Percentiles rank a stretch among this genome's conserved stretches.
These are phyloP conservation scores for Neuroterus valhalla DNA, from an alignment of 1,140 invertebrate species.

Conservation along the genomic window DNA sequence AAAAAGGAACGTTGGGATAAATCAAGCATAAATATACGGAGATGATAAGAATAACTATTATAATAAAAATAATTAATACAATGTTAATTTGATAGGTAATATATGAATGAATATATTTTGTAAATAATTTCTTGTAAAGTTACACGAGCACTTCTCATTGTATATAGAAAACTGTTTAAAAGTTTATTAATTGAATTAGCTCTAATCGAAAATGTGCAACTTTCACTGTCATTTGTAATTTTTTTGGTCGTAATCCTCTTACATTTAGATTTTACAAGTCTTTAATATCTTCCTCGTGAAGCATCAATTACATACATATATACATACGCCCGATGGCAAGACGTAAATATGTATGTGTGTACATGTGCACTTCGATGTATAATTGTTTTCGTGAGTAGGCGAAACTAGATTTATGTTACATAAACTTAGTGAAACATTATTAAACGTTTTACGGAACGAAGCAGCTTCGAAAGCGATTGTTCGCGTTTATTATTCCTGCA, in stretches of 20 bases:
- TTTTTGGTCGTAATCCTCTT: constrained; percentile 39
- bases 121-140: constrained; percentile 74
- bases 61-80: constrained; percentile 63
- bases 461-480: constrained; percentile 2
- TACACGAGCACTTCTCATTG: constrained; percentile 63
- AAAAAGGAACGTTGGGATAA: constrained; percentile 54
- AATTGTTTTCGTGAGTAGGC: constrained; percentile 66
- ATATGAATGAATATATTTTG: constrained; percentile 74
- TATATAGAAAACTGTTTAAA: constrained; percentile 69
- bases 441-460: constrained; percentile 18
- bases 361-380: constrained; percentile 46
- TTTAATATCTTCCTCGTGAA: constrained; percentile 56
- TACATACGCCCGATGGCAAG: background rate
- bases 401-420: constrained; percentile 69
- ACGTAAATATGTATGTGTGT: constrained; percentile 31
- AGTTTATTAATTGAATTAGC: constrained; percentile 70
- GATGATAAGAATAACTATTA: constrained; percentile 56
- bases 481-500: constrained; percentile 13
- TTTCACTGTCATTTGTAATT: constrained; percentile 60
- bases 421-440: constrained; percentile 52
- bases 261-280: constrained; percentile 41
- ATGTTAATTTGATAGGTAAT: constrained; percentile 73
- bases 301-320: constrained; percentile 46
- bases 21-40: constrained; percentile 61
- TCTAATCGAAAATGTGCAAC: constrained; percentile 63